A percentile compares a stretch with the other conserved stretches of the same genome.
phyloP scores from a whole-genome alignment of 1,140 invertebrate species.

The Triops cancriformis region DNA sequence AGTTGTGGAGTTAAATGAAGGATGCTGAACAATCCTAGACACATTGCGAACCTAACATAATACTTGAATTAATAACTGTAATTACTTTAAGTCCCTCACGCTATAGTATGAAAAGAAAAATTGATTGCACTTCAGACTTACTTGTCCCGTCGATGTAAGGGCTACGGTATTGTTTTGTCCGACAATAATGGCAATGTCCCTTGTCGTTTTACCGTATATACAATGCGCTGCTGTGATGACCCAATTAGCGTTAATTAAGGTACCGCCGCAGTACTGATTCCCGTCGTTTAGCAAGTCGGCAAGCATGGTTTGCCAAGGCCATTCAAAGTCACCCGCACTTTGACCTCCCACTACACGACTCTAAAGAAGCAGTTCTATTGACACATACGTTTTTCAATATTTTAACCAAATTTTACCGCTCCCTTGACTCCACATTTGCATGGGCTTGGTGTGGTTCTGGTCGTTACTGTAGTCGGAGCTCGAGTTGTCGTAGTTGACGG shows the following conservation, averaged over 20 bases:
- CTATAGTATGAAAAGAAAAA: conserved; percentile 6
- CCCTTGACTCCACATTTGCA: conserved; percentile 27
- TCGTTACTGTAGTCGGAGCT: neutral
- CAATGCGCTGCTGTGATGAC: conserved; percentile 44
- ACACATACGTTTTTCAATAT: neutral
- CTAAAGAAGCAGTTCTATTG: neutral
- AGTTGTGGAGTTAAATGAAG: conserved; percentile 36
- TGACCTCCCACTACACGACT: conserved; percentile 25
- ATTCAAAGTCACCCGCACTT: conserved; percentile 22
- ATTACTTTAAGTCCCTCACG: too few species aligned
- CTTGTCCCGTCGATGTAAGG: conserved; percentile 23
- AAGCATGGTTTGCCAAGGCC: conserved; percentile 26
- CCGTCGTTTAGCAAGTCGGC: conserved; percentile 20
- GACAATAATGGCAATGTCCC: conserved; percentile 26
- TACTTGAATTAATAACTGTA: too few species aligned
- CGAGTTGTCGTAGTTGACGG: neutral
- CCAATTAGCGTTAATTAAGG: conserved; percentile 40
- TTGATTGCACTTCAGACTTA: neutral
- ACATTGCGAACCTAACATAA: conserved; percentile 29
- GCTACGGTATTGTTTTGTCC: conserved; percentile 18
- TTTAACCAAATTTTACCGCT: conserved; percentile 17
- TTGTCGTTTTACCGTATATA: conserved; percentile 16
- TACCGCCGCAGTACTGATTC: conserved; percentile 41
- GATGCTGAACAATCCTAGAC: conserved; percentile 37
- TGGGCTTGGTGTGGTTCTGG: neutral